Base-by-base conservation (phyloP, 2,797 vertebrate genomes). In the Hydrolagus colliei region DNA sequence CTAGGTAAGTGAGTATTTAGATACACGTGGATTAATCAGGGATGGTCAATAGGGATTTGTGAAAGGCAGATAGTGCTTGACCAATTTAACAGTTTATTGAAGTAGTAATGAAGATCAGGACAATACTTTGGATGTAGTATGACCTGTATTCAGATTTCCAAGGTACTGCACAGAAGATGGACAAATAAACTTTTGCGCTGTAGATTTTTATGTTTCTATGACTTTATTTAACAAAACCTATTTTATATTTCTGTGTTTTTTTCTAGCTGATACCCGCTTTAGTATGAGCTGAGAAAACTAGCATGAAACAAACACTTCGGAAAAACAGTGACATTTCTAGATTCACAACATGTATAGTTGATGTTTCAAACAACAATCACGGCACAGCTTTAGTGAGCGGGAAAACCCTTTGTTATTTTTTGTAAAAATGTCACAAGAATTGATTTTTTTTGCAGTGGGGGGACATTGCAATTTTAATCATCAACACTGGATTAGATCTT, bases 391-490 rank as follows among this genome's bases (percentile, higher is more conserved):
- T 77, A 18, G 63, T 68, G 79, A 84, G 65, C 65, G 68, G 41
- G 22, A 52, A 22, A 67, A 71, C 62, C 65, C 41, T 35, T 52
- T 52, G 27, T 82, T 82, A 59, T 93, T 91, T 93, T 93, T 94
- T 92, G 93, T 89, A 91, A 92, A 95, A 94, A 94, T 95, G 94
- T 95, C 95, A 95, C 91, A 92, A 89, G 93, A 92, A 95, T 95
- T 94, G 94, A 95, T 95, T 94, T 92, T 93, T 92, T 92, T 91
- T 88, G 88, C 27, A 27, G 41, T 52, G 41, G 41, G 41, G 27
- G 63, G 89, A 90, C 92, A 93, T 95, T 94, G 93, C 93, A 94
- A 93, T 95, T 95, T 94, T 95, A 96, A 96, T 95, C 94, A 95
- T 93, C 90, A 89, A 92, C 94, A 93, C 94, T 94, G 93, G 95